Conservation (phyloP, 2,797 vertebrate species). For the Decapterus maruadsi region DNA sequence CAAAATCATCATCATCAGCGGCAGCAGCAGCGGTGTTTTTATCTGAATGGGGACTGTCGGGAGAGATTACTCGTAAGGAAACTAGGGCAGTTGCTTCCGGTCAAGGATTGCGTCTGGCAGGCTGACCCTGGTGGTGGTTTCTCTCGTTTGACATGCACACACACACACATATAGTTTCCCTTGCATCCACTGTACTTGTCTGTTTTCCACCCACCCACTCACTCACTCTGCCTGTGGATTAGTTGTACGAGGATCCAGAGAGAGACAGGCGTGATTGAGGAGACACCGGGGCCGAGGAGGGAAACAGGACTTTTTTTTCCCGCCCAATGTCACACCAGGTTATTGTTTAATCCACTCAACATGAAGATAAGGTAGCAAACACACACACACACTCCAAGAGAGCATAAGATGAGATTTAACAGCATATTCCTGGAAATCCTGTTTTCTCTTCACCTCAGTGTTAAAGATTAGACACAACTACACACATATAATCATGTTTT, state of each 20-base stretch:
- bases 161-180: slow-evolving; percentile 2
- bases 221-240: slow-evolving; percentile 22
- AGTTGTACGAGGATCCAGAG: slow-evolving; percentile 6
- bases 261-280: background rate
- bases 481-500: background rate
- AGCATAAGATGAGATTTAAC: slow-evolving; percentile 47
- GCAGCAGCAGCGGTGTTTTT: slow-evolving; percentile 8
- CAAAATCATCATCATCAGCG: background rate
- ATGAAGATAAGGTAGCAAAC: slow-evolving; percentile 23
- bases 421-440: slow-evolving; percentile 44
- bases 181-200: background rate
- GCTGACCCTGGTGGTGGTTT: slow-evolving; percentile 41
- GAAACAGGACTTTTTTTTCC: background rate
- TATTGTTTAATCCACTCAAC: slow-evolving; percentile 68
- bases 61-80: slow-evolving; percentile 61
- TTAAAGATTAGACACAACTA: slow-evolving; percentile 29
- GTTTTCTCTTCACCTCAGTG: slow-evolving; percentile 25
- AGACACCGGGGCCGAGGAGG: background rate
- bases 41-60: slow-evolving; percentile 48
- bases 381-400: background rate
- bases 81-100: slow-evolving; percentile 59
- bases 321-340: slow-evolving; percentile 35
- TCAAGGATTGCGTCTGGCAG: slow-evolving; percentile 52
- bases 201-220: slow-evolving; percentile 8
- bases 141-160: slow-evolving; percentile 7